Conservation (phyloP, 2,797 vertebrate genomes). For the Phoeniculus purpureus region DNA sequence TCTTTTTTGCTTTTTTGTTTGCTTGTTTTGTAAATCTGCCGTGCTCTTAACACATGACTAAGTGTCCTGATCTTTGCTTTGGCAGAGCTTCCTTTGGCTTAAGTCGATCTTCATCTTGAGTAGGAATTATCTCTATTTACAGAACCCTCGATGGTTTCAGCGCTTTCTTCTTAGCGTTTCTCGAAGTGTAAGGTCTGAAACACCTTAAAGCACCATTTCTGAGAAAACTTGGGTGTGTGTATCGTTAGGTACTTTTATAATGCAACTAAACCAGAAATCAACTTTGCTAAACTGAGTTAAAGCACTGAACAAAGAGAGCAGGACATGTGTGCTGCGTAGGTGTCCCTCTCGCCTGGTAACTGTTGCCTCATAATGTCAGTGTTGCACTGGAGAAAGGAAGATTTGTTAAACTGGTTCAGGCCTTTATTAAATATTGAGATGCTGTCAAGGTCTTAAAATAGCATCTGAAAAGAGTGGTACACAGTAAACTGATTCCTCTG, state of each 20-base stretch:
- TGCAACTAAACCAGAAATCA: background rate
- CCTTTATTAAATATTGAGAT: background rate
- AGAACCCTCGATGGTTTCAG: background rate
- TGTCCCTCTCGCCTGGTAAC: background rate
- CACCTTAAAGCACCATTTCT: background rate
- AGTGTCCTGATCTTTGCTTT: background rate
- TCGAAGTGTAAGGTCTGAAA: background rate
- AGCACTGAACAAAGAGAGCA: background rate
- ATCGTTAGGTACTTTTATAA: background rate
- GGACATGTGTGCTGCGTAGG: background rate
- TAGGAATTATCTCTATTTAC: background rate
- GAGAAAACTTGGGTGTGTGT: background rate
- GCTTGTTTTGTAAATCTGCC: background rate
- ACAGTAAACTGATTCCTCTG: background rate
- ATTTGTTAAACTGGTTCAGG: conserved; percentile 8
- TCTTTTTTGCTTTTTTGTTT: background rate
- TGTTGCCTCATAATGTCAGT: background rate
- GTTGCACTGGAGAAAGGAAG: background rate
- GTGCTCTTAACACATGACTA: background rate
- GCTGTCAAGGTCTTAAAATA: background rate
- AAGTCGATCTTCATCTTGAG: background rate
- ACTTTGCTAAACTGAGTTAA: background rate
- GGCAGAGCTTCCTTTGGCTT: background rate
- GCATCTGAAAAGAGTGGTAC: background rate
- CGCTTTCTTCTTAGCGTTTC: background rate